phyloP scores from a whole-genome alignment of 2,888 invertebrate genomes.

The Drosophila buzzatii region DNA sequence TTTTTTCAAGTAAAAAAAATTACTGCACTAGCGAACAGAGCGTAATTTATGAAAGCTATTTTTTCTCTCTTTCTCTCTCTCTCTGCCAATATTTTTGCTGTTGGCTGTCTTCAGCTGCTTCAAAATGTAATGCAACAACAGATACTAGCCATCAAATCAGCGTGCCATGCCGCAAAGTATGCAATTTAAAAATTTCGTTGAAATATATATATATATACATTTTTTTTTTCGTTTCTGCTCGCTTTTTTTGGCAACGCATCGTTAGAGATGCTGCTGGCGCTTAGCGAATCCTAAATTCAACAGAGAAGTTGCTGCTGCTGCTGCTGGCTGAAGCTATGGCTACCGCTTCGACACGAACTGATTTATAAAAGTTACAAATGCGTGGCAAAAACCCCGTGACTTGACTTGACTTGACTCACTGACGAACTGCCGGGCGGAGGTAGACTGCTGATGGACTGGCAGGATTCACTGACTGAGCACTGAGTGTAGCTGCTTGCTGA shows the following conservation, averaged over 20 bases:
- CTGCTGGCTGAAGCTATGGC: slow-evolving; percentile 26
- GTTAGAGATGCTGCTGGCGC: slow-evolving; percentile 42
- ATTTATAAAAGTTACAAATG: slow-evolving; percentile 80
- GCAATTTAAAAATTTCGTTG: slow-evolving; percentile 67
- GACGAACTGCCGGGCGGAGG: slow-evolving; percentile 33
- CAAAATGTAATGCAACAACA: slow-evolving; percentile 49
- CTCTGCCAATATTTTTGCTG: neutral
- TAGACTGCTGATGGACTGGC: slow-evolving; percentile 16
- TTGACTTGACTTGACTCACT: slow-evolving; percentile 53
- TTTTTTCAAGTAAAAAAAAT: neutral
- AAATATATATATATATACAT: slow-evolving; percentile 30
- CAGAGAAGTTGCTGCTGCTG: slow-evolving; percentile 3
- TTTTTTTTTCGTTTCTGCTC: too few relatives aligned
- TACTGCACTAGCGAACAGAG: neutral
- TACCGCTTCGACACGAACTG: slow-evolving; percentile 78
- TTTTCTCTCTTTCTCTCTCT: neutral
- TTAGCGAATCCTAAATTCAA: slow-evolving; percentile 31
- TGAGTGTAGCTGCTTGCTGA: slow-evolving; percentile 44
- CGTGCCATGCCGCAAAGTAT: slow-evolving; percentile 72
- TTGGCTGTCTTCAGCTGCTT: slow-evolving; percentile 25
- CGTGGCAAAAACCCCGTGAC: slow-evolving; percentile 80
- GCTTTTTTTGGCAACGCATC: slow-evolving; percentile 59
- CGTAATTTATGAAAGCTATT: slow-evolving; percentile 1
- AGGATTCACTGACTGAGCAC: slow-evolving; percentile 20
- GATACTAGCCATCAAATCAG: slow-evolving; percentile 66